Evolutionary conservation across 2,113 vertebrate genomes (phyloP).

Genomic region (Paraplagusia blochii): DNA sequence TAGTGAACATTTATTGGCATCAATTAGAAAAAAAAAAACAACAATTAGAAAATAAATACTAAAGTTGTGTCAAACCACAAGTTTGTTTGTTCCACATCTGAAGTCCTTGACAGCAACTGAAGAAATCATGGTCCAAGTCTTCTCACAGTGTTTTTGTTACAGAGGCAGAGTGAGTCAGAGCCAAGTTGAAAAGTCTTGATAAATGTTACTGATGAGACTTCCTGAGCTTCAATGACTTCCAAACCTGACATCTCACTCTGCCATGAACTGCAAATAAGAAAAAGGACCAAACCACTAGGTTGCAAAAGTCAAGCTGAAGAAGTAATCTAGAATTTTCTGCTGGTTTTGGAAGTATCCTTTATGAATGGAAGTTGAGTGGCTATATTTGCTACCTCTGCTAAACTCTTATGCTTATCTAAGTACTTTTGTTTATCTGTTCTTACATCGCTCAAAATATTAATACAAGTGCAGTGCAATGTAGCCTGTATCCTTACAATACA

Average conservation of each 20-base stretch:
- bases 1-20: conserved; percentile 5
- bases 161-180: background rate
- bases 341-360: too few species aligned
- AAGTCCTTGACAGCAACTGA: background rate
- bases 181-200: conserved; percentile 1
- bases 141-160: background rate
- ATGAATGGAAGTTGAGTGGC: too few species aligned
- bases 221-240: conserved; percentile 52
- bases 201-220: conserved; percentile 15
- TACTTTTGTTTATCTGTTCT: too few species aligned
- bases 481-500: too few species aligned
- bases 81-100: background rate
- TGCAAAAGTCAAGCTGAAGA: too few species aligned
- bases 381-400: too few species aligned
- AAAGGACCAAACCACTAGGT: too few species aligned
- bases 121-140: background rate
- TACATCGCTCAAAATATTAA: too few species aligned
- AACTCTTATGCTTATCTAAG: too few species aligned
- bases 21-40: background rate
- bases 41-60: conserved; percentile 35
- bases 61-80: conserved; percentile 5
- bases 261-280: background rate
- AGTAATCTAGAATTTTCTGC: too few species aligned
- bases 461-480: too few species aligned
- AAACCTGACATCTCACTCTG: conserved; percentile 16